Conservation (phyloP, 2,113 vertebrate genomes). For the Falcunculus frontatus region DNA sequence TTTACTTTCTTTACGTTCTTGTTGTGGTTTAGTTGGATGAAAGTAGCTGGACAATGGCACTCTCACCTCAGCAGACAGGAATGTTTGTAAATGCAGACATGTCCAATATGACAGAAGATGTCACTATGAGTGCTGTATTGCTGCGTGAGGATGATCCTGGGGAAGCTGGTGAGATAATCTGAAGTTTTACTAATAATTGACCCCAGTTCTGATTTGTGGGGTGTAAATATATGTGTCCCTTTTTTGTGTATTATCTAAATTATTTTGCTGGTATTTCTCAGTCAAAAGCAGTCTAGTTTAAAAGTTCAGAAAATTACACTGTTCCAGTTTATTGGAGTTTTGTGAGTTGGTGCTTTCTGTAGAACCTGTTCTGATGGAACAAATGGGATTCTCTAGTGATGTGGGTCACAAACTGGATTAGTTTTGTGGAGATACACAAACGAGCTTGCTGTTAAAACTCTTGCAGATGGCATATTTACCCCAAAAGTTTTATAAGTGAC, state of each 20-base stretch:
- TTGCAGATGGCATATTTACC: neutral
- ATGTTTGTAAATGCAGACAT: slow-evolving; percentile 70
- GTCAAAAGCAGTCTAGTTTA: neutral
- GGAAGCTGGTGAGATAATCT: slow-evolving; percentile 80
- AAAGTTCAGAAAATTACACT: neutral
- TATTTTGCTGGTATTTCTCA: neutral
- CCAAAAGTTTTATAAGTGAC: neutral
- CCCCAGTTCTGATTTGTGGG: neutral
- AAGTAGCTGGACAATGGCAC: slow-evolving; percentile 81
- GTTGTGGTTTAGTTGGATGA: slow-evolving; percentile 77
- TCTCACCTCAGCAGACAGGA: slow-evolving; percentile 74
- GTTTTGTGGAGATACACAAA: neutral
- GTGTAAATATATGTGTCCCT: neutral
- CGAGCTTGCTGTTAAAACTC: neutral
- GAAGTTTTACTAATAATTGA: neutral
- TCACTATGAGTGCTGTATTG: slow-evolving; percentile 84
- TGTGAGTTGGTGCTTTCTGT: neutral
- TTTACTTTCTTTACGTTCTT: neutral
- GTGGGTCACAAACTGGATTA: neutral
- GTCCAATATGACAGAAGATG: slow-evolving; percentile 79
- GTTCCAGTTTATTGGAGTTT: neutral
- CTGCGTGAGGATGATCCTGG: slow-evolving; percentile 93
- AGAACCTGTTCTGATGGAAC: neutral
- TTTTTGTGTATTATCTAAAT: neutral
- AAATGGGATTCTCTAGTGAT: neutral